Conservation (phyloP, 2,113 vertebrate species). For the Centropus bengalensis region DNA sequence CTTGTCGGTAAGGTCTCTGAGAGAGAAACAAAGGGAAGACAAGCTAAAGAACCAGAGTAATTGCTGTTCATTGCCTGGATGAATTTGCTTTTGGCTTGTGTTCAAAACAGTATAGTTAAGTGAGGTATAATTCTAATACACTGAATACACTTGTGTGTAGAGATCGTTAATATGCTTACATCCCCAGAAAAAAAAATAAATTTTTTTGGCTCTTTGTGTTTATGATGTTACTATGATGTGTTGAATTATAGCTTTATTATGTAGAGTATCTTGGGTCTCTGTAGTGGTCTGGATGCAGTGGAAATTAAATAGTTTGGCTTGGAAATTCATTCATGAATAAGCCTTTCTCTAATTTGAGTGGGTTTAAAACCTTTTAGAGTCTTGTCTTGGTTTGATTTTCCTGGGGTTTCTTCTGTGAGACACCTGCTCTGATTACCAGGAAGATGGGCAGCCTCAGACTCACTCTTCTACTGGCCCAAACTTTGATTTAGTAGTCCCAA, state of each 20-base stretch:
- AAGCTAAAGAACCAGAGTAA: not conserved
- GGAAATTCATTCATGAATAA: not conserved
- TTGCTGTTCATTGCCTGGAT: not conserved
- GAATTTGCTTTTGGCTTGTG: not conserved
- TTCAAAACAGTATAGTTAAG: not conserved
- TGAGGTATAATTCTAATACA: not conserved
- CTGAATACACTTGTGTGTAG: not conserved
- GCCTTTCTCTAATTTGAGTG: not conserved
- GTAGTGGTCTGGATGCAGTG: not conserved
- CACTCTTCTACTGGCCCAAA: not conserved
- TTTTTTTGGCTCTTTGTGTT: not conserved
- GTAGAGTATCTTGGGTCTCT: not conserved
- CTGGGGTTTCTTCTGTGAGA: not conserved
- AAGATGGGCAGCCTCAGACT: not conserved
- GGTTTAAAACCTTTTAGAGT: not conserved
- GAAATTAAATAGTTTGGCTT: not conserved
- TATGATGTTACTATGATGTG: not conserved
- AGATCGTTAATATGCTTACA: not conserved
- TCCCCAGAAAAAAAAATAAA: not conserved
- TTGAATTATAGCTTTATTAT: not conserved
- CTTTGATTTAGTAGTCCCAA: not conserved
- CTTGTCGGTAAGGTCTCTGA: not conserved
- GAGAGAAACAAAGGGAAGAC: not conserved
- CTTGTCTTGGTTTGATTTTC: not conserved
- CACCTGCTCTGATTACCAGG: not conserved